These are phyloP conservation scores for Sebastes steindachneri DNA, from an alignment of 2,797 vertebrate species.

Conservation along the genomic window DNA sequence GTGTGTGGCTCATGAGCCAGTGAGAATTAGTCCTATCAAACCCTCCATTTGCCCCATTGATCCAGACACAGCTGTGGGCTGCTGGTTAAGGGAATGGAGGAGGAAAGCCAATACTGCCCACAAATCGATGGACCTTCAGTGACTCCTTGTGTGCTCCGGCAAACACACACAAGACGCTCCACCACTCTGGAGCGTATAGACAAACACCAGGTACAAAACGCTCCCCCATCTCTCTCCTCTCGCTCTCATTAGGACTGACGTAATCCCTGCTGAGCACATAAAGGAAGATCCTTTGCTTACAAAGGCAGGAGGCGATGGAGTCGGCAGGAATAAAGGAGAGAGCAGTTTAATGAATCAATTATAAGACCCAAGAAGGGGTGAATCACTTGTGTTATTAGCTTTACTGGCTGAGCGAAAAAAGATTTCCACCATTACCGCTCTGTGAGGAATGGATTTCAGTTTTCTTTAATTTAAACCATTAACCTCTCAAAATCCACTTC, in stretches of 20 bases:
- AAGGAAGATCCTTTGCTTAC: conserved; percentile 22
- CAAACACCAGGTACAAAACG: conserved; percentile 4
- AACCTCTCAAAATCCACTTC: conserved; percentile 10
- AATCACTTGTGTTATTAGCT: conserved; percentile 40
- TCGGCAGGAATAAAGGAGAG: conserved; percentile 21
- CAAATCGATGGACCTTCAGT: conserved; percentile 62
- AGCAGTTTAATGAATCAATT: conserved; percentile 55
- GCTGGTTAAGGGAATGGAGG: neutral
- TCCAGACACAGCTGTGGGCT: conserved; percentile 35
- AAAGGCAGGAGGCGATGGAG: conserved; percentile 13
- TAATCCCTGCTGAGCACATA: conserved; percentile 27
- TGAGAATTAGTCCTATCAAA: conserved; percentile 59
- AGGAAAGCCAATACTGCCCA: conserved; percentile 40
- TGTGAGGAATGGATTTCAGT: conserved; percentile 10
- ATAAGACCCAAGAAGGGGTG: conserved; percentile 30
- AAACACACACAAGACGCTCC: conserved; percentile 12
- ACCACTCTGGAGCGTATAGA: neutral
- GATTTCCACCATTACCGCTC: conserved; percentile 9
- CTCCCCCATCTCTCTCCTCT: conserved; percentile 11
- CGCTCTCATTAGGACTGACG: conserved; percentile 33
- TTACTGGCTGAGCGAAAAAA: conserved; percentile 9
- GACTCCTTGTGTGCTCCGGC: conserved; percentile 30
- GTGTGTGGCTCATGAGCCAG: conserved; percentile 30
- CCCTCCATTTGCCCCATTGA: conserved; percentile 60
- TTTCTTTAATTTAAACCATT: conserved; percentile 37